Evolutionary conservation across 2,797 vertebrate genomes (phyloP), one percentile per base, ranked within the genome.

Genomic region (Nannoperca australis): DNA sequence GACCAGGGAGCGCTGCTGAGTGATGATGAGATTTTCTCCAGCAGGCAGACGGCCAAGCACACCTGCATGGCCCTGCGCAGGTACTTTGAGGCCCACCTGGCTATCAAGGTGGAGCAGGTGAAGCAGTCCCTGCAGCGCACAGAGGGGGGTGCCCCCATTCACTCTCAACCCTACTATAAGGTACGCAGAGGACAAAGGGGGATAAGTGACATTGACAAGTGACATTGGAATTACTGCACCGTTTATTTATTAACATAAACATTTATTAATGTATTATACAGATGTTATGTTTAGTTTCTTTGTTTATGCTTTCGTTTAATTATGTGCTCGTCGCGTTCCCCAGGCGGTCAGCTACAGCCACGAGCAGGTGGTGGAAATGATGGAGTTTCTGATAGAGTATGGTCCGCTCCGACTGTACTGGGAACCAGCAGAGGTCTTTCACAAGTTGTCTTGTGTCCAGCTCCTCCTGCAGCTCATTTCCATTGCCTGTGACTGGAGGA

Each of bases 281-380:
- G 17, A 54, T 40, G 4, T 15, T 14, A 18, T 36, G 13, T 32
- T 17, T 44, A 24, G 5, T 42, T 45, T 7, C 14, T 75, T 1
- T 32, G 9, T 60, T 53, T 56, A 49, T 51, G 18, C 4, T 67
- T 70, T 22, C 27, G 7, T 65, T 40, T 27, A 27, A 38, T 55
- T 67, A 5, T 73, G 13, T 75, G 69, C 30, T 42, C 3, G 3
- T 84, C 27, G 77, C 7, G 2, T 58, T 61, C 15, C n/a, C 9
- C 82, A 99, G 98, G 97, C 98, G 0, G 98, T 97, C 85, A 97
- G 97, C 0, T 99, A 99, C 71, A 99, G 96, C 76, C 97, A 97
- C 2, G 98, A 99, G 76, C 98, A 99, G 92, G 98, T 99, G 87
- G 97, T 99, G 78, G 98, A 99, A 88, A 99, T 99, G 98, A 98